A percentile compares a stretch with the other conserved stretches of the same genome.
These are phyloP conservation scores for Tiliacea citrago DNA, from an alignment of 2,888 invertebrate genomes.

Conservation along the genomic window DNA sequence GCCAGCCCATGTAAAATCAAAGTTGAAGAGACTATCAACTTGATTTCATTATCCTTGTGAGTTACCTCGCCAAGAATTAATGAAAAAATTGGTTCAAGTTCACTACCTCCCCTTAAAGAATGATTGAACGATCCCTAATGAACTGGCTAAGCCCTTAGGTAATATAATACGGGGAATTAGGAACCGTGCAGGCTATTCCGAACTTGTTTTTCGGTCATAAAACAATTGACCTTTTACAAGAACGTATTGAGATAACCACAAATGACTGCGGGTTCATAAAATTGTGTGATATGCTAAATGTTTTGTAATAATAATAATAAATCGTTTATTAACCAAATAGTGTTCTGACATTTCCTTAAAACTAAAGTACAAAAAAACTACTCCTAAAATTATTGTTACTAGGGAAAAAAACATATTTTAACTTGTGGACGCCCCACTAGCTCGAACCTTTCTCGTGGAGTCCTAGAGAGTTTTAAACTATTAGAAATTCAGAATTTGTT, in stretches of 20 bases:
- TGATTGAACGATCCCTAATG: slow-evolving; percentile 86
- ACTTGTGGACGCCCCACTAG: no score
- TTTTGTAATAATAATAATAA: background rate
- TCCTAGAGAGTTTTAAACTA: no score
- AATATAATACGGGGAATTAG: slow-evolving; percentile 78
- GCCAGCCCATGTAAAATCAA: slow-evolving; percentile 5
- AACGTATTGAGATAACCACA: background rate
- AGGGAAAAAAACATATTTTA: no score
- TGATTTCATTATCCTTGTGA: slow-evolving; percentile 29
- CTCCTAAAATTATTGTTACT: no score
- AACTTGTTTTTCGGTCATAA: slow-evolving; percentile 10
- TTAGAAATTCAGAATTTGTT: background rate
- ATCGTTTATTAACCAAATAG: no score
- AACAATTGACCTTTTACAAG: slow-evolving; percentile 11
- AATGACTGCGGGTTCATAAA: background rate
- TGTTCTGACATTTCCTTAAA: no score
- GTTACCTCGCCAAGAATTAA: slow-evolving; percentile 38
- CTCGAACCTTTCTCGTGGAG: no score
- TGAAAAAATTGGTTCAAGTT: slow-evolving; percentile 55
- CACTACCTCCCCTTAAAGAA: slow-evolving; percentile 75
- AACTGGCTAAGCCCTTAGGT: slow-evolving; percentile 83
- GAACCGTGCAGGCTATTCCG: slow-evolving; percentile 70
- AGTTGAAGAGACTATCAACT: slow-evolving; percentile 25
- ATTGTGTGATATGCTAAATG: background rate
- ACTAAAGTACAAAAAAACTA: no score